Evolutionary conservation across 2,797 vertebrate genomes (phyloP), one percentile per base, ranked within the genome.

Genomic region (Jordanella pulchra): DNA sequence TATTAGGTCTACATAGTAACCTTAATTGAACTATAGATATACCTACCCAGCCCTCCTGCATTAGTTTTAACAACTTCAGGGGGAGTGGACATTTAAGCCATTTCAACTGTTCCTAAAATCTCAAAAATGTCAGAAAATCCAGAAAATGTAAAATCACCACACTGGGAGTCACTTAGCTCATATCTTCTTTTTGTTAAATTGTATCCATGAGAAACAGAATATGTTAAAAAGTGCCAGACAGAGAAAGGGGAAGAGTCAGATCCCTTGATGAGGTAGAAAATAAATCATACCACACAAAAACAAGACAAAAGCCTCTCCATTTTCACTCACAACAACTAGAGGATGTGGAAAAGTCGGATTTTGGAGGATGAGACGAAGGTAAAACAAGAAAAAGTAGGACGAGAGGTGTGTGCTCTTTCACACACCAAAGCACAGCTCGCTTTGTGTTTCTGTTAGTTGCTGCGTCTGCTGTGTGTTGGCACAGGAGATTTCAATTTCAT

Each of bases 351-450:
- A 73, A 60, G 28, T 64, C 79, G 79, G 78, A 79, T 66, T 77
- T 74, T 68, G 65, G 77, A 39, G 75, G 84, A 83, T 78, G 79
- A 84, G 78, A 85, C 75, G 79, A 77, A 89, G 84, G 77, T 81
- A 82, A 89, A 82, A 35, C 23, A 63, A 63, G 77, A 70, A 80
- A 90, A 93, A 91, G 86, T 90, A 91, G 91, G 88, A 92, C 84
- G 70, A 77, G 88, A 81, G 91, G 88, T 87, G 87, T 87, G 89
- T 80, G 84, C 86, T 89, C 76, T 91, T 91, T 92, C 82, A 91
- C 89, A 78, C 77, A 72, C 77, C 51, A 82, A 69, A 71, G 77
- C 79, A 86, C 85, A 75, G 82, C 80, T 72, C 53, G 18, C 18
- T n/a, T 18, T 69, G 73, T 86, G 84, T 88, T 86, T 72, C 35